A percentile compares a stretch with the other conserved stretches of the same genome.
Evolutionary conservation across 2,888 invertebrate species (phyloP).

Genomic region (Carabus problematicus): DNA sequence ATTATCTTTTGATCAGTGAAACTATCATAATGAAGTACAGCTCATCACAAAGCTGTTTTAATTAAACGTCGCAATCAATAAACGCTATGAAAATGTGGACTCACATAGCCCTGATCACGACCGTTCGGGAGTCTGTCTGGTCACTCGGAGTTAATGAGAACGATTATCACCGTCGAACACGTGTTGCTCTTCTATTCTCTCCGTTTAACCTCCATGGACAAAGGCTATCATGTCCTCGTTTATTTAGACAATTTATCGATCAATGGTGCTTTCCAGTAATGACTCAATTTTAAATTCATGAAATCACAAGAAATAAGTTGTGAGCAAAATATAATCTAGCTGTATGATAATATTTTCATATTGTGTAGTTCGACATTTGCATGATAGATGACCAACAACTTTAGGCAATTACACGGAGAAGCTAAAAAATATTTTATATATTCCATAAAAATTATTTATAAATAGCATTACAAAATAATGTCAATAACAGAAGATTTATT

Average conservation of each 20-base stretch:
- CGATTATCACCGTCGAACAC: constrained; percentile 26
- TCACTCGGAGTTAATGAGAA: constrained; percentile 18
- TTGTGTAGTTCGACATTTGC: no score
- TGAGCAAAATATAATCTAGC: no score
- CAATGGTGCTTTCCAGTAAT: no score
- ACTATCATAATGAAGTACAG: neutral
- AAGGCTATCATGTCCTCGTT: neutral
- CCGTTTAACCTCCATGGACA: neutral
- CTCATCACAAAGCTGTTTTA: constrained; percentile 1
- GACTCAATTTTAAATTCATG: no score
- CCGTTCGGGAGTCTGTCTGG: neutral
- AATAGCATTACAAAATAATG: no score
- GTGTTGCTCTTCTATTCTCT: constrained; percentile 24
- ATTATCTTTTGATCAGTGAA: neutral
- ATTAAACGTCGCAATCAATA: constrained; percentile 11
- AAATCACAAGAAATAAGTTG: no score
- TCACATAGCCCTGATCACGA: neutral
- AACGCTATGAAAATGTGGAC: neutral
- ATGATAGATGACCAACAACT: no score
- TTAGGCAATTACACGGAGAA: no score
- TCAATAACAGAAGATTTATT: no score
- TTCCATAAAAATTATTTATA: no score
- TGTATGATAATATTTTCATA: no score
- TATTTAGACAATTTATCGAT: neutral
- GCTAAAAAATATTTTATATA: no score